Conservation (phyloP, 1,140 invertebrate species). For the Ips nitidus region DNA sequence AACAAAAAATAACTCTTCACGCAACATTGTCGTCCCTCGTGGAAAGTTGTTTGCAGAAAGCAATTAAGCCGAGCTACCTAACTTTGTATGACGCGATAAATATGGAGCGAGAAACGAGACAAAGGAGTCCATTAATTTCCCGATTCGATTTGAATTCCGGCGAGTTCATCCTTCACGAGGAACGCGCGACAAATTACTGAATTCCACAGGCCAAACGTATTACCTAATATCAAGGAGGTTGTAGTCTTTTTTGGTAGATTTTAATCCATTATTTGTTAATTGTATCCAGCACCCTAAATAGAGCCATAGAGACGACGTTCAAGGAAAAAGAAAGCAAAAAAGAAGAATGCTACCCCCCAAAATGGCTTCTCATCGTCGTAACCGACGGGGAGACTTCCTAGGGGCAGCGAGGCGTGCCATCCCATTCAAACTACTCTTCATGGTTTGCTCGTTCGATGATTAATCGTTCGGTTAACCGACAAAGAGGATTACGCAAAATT, state of each 20-base stretch:
- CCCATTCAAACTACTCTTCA: slow-evolving; percentile 24
- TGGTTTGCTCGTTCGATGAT: slow-evolving; percentile 25
- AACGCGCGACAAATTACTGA: slow-evolving; percentile 43
- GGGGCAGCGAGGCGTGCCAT: slow-evolving; percentile 16
- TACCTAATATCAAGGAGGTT: slow-evolving; percentile 47
- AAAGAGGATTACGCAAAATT: slow-evolving; percentile 27
- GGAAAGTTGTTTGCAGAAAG: background rate
- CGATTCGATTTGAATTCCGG: slow-evolving; percentile 44
- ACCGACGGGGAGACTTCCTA: slow-evolving; percentile 17
- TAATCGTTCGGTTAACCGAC: slow-evolving; percentile 25
- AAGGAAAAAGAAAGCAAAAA: too few relatives aligned
- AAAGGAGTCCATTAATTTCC: slow-evolving; percentile 38
- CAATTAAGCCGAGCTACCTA: slow-evolving; percentile 1
- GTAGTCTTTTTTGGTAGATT: slow-evolving; percentile 39
- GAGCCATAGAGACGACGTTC: too few relatives aligned
- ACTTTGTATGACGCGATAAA: slow-evolving; percentile 29
- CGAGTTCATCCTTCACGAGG: slow-evolving; percentile 38
- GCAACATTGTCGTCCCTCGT: too few relatives aligned
- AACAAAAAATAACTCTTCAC: too few relatives aligned
- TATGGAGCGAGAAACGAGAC: slow-evolving; percentile 32
- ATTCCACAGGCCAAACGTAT: slow-evolving; percentile 47
- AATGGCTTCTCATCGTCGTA: slow-evolving; percentile 15
- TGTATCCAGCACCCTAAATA: too few relatives aligned
- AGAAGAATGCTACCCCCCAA: too few relatives aligned
- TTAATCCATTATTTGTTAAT: background rate